A percentile compares a stretch with the other conserved stretches of the same genome.
These are phyloP conservation scores for Drosophila anceps DNA, from an alignment of 2,888 invertebrate genomes.

Conservation along the genomic window DNA sequence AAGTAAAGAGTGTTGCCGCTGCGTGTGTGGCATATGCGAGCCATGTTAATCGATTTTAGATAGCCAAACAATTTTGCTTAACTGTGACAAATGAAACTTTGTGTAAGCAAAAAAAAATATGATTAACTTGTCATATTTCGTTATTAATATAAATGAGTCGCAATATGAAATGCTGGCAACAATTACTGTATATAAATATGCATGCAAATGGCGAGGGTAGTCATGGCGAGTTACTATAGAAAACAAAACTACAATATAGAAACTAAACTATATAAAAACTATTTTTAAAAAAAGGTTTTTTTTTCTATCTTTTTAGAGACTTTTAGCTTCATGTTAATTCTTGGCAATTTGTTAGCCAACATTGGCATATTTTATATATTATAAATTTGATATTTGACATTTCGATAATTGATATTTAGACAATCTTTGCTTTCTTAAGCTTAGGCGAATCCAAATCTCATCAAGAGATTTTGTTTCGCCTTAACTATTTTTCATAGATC, in stretches of 20 bases:
- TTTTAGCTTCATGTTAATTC: background rate
- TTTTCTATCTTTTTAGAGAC: background rate
- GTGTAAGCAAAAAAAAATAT: background rate
- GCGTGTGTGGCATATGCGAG: slow-evolving; percentile 21
- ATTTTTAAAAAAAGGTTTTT: too few species aligned
- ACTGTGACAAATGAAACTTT: slow-evolving; percentile 6
- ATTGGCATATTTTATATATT: too few species aligned
- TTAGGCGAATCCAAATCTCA: too few species aligned
- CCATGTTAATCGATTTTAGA: slow-evolving; percentile 29
- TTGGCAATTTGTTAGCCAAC: background rate
- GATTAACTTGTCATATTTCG: background rate
- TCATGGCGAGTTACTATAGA: background rate
- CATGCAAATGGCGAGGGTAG: background rate
- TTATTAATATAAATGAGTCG: background rate
- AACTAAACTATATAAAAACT: too few species aligned
- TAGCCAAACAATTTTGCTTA: slow-evolving; percentile 3
- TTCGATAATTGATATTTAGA: background rate
- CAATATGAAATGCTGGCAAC: background rate
- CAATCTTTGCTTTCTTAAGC: background rate
- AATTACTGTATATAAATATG: background rate
- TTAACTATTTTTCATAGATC: too few species aligned
- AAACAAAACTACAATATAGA: background rate
- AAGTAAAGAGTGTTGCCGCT: background rate
- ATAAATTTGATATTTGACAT: background rate
- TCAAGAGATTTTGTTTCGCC: too few species aligned